Evolutionary conservation across 2,113 vertebrate genomes (phyloP).

Genomic region (Anarhynchus alexandrinus): DNA sequence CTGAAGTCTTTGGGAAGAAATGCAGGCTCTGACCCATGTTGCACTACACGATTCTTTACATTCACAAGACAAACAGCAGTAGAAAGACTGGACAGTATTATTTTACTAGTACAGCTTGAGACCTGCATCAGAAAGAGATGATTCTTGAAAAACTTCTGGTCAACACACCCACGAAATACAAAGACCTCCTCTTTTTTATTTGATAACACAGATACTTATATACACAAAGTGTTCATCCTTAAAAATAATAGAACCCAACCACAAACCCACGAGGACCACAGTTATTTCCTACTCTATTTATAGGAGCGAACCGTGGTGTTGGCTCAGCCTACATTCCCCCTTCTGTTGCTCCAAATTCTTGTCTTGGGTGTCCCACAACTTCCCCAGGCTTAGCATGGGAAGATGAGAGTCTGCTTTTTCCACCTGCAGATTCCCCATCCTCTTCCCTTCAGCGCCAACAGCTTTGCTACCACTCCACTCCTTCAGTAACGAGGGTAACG

Average conservation of each 20-base stretch:
- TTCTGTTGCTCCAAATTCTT: background rate
- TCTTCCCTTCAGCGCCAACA: background rate
- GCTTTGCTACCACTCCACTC: background rate
- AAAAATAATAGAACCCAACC: background rate
- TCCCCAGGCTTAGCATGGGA: background rate
- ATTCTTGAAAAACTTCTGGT: background rate
- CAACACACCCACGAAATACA: background rate
- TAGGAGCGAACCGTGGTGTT: background rate
- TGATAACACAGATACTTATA: background rate
- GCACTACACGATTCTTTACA: background rate
- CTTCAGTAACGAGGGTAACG: background rate
- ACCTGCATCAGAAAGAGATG: background rate
- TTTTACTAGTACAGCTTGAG: background rate
- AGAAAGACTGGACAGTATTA: background rate
- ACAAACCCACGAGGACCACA: background rate
- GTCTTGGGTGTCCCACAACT: background rate
- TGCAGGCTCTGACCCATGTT: background rate
- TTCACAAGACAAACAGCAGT: background rate
- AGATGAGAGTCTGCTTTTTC: background rate
- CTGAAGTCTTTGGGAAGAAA: background rate
- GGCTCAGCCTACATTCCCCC: background rate
- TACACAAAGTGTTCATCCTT: background rate
- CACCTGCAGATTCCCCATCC: background rate
- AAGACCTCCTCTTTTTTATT: background rate
- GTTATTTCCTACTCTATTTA: slow-evolving; percentile 22